Evolutionary conservation across 2,113 vertebrate genomes (phyloP).

Genomic region (Chlamydotis undulata): DNA sequence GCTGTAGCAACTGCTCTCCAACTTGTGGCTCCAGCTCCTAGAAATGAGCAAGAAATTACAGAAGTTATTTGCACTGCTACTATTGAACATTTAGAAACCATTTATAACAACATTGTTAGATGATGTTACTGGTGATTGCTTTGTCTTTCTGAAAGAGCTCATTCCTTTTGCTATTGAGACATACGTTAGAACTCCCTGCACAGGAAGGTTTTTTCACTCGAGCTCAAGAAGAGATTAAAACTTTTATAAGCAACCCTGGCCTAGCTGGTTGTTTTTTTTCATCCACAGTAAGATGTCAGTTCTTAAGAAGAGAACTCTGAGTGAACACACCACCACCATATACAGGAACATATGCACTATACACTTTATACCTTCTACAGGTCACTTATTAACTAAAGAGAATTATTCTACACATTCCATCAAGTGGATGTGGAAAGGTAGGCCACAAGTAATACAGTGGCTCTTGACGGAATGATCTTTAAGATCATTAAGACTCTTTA

Average conservation of each 20-base stretch:
- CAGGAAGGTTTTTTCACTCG: background rate
- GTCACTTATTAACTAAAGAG: background rate
- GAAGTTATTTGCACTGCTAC: background rate
- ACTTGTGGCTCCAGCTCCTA: constrained; percentile 91
- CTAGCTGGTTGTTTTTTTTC: background rate
- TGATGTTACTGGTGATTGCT: background rate
- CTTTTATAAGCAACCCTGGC: background rate
- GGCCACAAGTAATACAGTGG: background rate
- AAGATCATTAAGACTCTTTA: background rate
- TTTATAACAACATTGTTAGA: background rate
- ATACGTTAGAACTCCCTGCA: background rate
- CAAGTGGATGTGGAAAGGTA: background rate
- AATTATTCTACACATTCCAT: background rate
- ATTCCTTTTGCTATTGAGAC: background rate
- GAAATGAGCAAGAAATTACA: constrained; percentile 3
- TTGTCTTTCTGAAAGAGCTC: background rate
- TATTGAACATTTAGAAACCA: background rate
- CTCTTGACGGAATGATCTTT: background rate
- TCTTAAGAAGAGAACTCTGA: background rate
- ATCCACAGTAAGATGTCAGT: background rate
- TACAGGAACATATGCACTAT: background rate
- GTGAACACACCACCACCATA: background rate
- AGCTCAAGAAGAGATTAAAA: background rate
- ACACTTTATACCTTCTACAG: background rate
- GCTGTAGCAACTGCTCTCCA: constrained; percentile 84